Evolutionary conservation across 2,797 vertebrate species (phyloP).

Genomic region (Aulostomus chinensis): DNA sequence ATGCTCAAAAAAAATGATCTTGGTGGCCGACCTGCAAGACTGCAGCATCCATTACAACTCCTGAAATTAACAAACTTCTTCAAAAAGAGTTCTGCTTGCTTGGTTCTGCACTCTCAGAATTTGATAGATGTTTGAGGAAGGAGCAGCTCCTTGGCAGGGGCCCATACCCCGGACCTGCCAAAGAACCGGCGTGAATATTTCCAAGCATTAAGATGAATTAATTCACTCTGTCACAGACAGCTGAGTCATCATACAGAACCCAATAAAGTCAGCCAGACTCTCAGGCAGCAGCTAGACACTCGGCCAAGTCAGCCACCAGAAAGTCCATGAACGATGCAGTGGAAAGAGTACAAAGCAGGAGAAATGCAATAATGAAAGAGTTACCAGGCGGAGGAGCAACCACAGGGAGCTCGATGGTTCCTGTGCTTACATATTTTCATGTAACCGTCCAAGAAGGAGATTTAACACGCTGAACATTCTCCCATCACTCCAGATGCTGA

Average conservation of each 20-base stretch:
- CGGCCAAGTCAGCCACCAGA: not conserved
- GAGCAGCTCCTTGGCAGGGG: too few species aligned
- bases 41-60: too few species aligned
- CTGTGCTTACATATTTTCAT: too few species aligned
- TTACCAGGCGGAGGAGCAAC: not conserved
- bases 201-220: slow-evolving; percentile 5
- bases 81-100: too few species aligned
- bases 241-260: slow-evolving; percentile 42
- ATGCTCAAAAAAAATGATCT: too few species aligned
- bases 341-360: not conserved
- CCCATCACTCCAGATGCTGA: slow-evolving; percentile 80
- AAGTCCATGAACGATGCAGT: not conserved
- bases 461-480: too few species aligned
- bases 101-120: too few species aligned
- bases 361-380: not conserved
- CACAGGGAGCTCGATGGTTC: not conserved
- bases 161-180: not conserved
- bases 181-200: slow-evolving; percentile 24
- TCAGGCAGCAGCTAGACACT: not conserved
- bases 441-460: too few species aligned
- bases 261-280: slow-evolving; percentile 13
- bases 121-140: too few species aligned
- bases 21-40: too few species aligned
- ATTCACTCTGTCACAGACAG: slow-evolving; percentile 9
- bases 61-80: too few species aligned